Evolutionary conservation across 2,113 vertebrate species (phyloP).

Genomic region (Apistogramma diplotaenia): DNA sequence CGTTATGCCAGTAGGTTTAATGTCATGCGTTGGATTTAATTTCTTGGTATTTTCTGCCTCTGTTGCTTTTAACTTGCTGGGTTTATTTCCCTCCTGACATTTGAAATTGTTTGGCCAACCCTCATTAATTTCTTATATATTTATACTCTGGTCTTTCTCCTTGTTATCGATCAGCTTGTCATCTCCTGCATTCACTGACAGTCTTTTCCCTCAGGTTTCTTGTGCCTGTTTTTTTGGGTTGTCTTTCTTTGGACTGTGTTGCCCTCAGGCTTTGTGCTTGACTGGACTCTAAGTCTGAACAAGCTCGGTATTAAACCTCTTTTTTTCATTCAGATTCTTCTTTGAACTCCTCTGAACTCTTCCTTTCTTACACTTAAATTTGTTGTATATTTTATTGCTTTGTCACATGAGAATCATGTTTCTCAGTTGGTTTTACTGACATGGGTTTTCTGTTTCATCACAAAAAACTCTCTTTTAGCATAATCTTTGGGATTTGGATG

Average conservation of each 20-base stretch:
- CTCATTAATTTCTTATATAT: neutral
- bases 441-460: neutral
- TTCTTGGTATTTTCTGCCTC: neutral
- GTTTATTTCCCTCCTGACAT: neutral
- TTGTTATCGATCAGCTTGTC: neutral
- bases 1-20: neutral
- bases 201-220: neutral
- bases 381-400: neutral
- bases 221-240: neutral
- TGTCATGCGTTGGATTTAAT: neutral
- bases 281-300: neutral
- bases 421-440: neutral
- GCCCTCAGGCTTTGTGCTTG: neutral
- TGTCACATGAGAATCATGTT: accelerated
- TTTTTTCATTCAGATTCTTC: accelerated
- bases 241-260: neutral
- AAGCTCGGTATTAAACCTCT: neutral
- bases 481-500: neutral
- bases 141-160: neutral
- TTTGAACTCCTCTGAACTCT: neutral
- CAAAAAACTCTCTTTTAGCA: neutral
- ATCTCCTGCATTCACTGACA: neutral
- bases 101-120: neutral
- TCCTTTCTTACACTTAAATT: neutral
- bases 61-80: neutral